Percentiles rank a stretch among this genome's conserved stretches.
These are phyloP conservation scores for Limnothrissa miodon DNA, from an alignment of 2,113 vertebrate species.

Conservation along the genomic window DNA sequence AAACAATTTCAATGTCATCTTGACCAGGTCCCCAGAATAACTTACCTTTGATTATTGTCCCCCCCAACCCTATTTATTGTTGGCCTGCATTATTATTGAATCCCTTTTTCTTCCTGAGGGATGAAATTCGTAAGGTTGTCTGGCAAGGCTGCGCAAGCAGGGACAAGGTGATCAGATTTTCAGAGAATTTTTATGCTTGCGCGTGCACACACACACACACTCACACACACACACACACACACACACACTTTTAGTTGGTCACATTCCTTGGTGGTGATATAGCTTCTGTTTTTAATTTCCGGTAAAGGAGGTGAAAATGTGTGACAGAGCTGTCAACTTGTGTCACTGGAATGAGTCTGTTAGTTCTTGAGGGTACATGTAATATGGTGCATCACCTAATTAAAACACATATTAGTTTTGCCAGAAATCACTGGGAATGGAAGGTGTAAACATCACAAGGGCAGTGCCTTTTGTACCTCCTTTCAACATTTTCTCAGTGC, in stretches of 20 bases:
- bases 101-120: neutral
- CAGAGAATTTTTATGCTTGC: neutral
- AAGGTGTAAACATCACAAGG: neutral
- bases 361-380: neutral
- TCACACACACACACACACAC: conserved; percentile 15
- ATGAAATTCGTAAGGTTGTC: neutral
- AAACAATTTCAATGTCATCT: neutral
- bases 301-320: neutral
- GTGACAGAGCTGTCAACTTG: neutral
- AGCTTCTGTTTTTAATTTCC: neutral
- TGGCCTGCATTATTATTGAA: neutral
- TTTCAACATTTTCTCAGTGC: no score
- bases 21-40: neutral
- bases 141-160: neutral
- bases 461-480: neutral
- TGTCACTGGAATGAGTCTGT: neutral
- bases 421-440: neutral
- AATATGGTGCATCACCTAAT: neutral
- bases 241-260: neutral
- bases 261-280: neutral
- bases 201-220: conserved; percentile 8
- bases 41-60: neutral
- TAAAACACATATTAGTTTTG: neutral
- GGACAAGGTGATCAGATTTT: neutral
- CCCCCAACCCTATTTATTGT: neutral